A percentile compares a stretch with the other conserved stretches of the same genome.
These are phyloP conservation scores for Heliconius ethilla DNA, from an alignment of 2,888 invertebrate species.

Conservation along the genomic window DNA sequence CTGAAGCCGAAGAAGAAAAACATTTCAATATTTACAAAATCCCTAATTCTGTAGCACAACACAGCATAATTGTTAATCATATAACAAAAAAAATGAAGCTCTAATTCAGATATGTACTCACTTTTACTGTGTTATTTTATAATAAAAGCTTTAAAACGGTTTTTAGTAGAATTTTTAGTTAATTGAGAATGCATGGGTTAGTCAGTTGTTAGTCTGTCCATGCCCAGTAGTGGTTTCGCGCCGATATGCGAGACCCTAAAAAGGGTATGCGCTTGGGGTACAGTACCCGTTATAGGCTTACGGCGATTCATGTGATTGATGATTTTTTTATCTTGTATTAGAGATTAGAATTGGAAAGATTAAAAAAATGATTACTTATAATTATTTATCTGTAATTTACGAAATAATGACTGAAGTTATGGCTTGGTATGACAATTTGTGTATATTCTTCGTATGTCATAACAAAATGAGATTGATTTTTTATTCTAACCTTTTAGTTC, in stretches of 20 bases:
- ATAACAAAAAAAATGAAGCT: neutral
- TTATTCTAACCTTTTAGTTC: neutral
- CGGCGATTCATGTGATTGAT: slow-evolving; percentile 35
- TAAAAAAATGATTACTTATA: no score
- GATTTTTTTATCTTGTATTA: neutral
- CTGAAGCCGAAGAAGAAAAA: neutral
- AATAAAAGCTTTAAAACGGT: neutral
- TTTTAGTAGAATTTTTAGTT: neutral
- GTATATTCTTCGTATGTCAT: no score
- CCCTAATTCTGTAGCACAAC: no score
- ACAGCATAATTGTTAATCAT: neutral
- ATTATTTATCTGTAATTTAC: neutral
- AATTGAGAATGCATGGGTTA: slow-evolving; percentile 13
- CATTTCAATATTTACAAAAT: neutral
- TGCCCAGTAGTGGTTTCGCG: slow-evolving; percentile 59
- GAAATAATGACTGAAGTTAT: no score
- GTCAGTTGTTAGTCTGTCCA: slow-evolving; percentile 50
- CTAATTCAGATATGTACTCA: neutral
- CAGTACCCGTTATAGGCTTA: slow-evolving; percentile 42
- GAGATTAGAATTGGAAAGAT: no score
- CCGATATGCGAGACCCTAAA: slow-evolving; percentile 67
- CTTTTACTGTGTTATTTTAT: neutral
- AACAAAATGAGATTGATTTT: no score
- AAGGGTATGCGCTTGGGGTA: slow-evolving; percentile 60
- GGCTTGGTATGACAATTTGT: neutral